Evolutionary conservation across 1,140 invertebrate species (phyloP).

Genomic region (Trigoniulus corallinus): DNA sequence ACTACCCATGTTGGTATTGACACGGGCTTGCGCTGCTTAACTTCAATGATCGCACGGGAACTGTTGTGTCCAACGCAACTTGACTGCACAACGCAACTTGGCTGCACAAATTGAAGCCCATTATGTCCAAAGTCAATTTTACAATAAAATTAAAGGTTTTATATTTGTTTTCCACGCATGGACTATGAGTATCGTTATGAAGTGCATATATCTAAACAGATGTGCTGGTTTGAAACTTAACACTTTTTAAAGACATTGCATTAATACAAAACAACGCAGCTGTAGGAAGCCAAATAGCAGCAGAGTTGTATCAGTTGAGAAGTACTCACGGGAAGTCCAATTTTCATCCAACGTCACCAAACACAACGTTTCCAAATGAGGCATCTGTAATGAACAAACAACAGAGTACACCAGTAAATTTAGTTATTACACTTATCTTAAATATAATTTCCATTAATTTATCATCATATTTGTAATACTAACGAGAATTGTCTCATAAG

Average conservation of each 20-base stretch:
- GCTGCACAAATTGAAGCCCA: no score
- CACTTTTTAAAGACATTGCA: conserved; percentile 48
- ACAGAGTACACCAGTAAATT: not conserved
- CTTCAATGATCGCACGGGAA: no score
- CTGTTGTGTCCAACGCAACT: no score
- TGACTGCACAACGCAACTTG: no score
- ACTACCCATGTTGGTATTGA: no score
- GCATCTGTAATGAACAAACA: not conserved
- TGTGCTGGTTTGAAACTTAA: conserved; percentile 9
- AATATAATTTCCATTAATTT: not conserved
- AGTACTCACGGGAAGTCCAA: not conserved
- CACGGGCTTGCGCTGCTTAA: no score
- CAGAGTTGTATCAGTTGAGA: conserved; percentile 29
- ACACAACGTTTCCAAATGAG: no score
- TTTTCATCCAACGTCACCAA: no score
- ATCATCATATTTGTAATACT: not conserved
- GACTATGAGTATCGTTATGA: not conserved
- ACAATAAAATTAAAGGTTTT: not conserved
- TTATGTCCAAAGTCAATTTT: no score
- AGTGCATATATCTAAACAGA: not conserved
- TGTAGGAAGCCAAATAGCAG: conserved; percentile 65
- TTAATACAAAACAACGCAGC: conserved; percentile 83
- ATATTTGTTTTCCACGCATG: no score
- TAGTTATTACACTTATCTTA: not conserved
- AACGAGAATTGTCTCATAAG: conserved; percentile 32